Conservation (phyloP, 2,888 invertebrate genomes). For the Acleris sparsana region DNA sequence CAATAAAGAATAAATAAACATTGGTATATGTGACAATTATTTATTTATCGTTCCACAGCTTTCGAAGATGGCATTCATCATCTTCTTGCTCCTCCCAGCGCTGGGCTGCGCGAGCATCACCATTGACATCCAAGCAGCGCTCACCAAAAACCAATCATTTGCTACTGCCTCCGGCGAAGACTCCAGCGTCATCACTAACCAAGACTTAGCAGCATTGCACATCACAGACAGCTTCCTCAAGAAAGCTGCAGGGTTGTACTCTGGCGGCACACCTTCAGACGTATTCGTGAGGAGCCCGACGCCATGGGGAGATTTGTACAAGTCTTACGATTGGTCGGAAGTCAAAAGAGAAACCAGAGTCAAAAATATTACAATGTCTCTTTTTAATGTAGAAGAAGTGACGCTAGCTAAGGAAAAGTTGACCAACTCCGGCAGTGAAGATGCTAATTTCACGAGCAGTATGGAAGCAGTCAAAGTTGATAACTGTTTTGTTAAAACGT, state of each 20-base stretch:
- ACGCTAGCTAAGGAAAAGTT: background rate
- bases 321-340: slow-evolving; percentile 15
- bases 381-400: background rate
- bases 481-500: background rate
- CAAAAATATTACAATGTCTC: background rate
- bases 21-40: too few relatives aligned
- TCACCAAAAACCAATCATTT: background rate
- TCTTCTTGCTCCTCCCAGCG: slow-evolving; percentile 22
- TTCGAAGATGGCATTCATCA: slow-evolving; percentile 7
- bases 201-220: slow-evolving; percentile 5
- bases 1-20: too few relatives aligned
- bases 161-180: background rate
- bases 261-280: slow-evolving; percentile 1
- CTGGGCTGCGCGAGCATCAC: slow-evolving; percentile 4
- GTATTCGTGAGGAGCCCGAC: slow-evolving; percentile 18
- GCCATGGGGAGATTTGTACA: slow-evolving; percentile 23
- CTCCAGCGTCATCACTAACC: slow-evolving; percentile 6
- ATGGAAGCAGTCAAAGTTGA: background rate
- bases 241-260: background rate
- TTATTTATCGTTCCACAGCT: too few relatives aligned
- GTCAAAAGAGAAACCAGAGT: slow-evolving; percentile 6
- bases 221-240: background rate
- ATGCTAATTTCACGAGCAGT: background rate
- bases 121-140: slow-evolving; percentile 7
- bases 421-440: background rate